phyloP scores from a whole-genome alignment of 2,888 invertebrate genomes.

The Spisula solida region DNA sequence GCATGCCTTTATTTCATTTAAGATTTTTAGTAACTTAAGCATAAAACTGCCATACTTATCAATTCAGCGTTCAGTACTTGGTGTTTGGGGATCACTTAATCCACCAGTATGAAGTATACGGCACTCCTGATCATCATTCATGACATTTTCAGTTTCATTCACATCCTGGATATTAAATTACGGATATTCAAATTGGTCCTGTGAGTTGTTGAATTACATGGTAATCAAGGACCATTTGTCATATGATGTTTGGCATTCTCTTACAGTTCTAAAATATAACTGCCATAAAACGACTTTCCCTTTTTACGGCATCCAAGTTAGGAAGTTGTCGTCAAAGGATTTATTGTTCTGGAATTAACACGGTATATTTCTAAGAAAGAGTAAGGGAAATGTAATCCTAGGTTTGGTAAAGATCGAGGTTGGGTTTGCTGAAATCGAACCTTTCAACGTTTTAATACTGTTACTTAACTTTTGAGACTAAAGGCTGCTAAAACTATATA shows the following conservation, averaged over 20 bases:
- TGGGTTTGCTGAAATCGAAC: too few species aligned
- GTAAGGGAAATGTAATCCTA: neutral
- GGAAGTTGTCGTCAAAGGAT: neutral
- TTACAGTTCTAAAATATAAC: neutral
- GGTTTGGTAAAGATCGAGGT: neutral
- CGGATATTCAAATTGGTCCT: neutral
- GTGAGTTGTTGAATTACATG: neutral
- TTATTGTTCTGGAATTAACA: neutral
- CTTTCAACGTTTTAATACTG: too few species aligned
- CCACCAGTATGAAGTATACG: neutral
- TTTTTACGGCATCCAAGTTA: neutral
- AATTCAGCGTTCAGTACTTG: neutral
- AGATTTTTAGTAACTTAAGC: neutral
- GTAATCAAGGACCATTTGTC: neutral
- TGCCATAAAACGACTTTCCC: neutral
- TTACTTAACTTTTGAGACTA: too few species aligned
- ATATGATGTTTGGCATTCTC: neutral
- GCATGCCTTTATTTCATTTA: neutral
- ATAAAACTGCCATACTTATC: neutral
- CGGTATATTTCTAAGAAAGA: neutral
- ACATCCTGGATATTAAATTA: neutral
- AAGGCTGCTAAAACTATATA: too few species aligned
- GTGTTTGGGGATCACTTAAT: neutral
- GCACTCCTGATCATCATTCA: neutral
- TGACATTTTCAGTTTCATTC: constrained; percentile 7